A percentile compares a stretch with the other conserved stretches of the same genome.
phyloP scores from a whole-genome alignment of 2,797 vertebrate species.

The Bovichtus variegatus region DNA sequence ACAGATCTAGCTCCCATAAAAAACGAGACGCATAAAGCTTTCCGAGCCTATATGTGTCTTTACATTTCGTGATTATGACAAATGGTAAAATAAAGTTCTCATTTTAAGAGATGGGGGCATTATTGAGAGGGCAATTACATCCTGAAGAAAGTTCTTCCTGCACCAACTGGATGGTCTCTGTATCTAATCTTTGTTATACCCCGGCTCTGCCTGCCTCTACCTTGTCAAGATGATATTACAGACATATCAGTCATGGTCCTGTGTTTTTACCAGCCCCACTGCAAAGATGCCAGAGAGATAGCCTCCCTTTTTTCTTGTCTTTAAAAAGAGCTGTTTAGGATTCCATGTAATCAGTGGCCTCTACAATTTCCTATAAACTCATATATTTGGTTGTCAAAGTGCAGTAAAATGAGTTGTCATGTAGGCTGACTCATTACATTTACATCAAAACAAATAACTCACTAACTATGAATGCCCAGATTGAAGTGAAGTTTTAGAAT shows the following conservation, averaged over 20 bases:
- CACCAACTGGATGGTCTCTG: conserved; percentile 47
- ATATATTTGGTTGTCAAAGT: conserved; percentile 71
- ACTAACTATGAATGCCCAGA: conserved; percentile 7
- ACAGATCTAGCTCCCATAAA: conserved; percentile 36
- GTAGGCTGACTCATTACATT: conserved; percentile 27
- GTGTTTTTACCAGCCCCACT: conserved; percentile 41
- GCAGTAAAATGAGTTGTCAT: conserved; percentile 59
- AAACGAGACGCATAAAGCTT: conserved; percentile 26
- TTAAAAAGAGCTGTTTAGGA: conserved; percentile 29
- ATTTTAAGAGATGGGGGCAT: conserved; percentile 19
- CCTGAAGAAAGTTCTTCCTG: conserved; percentile 38
- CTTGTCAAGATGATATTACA: conserved; percentile 69
- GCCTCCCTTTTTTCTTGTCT: conserved; percentile 32
- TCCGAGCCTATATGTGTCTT: conserved; percentile 17
- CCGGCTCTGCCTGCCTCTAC: conserved; percentile 47
- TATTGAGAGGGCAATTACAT: conserved; percentile 48
- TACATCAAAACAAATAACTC: conserved; percentile 22
- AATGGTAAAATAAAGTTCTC: conserved; percentile 19
- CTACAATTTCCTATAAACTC: conserved; percentile 41
- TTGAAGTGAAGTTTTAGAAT: conserved; percentile 12
- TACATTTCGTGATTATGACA: conserved; percentile 29
- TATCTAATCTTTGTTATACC: conserved; percentile 62
- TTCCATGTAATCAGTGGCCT: conserved; percentile 49
- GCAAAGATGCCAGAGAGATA: conserved; percentile 30
- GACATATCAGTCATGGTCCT: conserved; percentile 51